Conservation (phyloP, 2,888 invertebrate genomes). For the Zaprionus bogoriensis region DNA sequence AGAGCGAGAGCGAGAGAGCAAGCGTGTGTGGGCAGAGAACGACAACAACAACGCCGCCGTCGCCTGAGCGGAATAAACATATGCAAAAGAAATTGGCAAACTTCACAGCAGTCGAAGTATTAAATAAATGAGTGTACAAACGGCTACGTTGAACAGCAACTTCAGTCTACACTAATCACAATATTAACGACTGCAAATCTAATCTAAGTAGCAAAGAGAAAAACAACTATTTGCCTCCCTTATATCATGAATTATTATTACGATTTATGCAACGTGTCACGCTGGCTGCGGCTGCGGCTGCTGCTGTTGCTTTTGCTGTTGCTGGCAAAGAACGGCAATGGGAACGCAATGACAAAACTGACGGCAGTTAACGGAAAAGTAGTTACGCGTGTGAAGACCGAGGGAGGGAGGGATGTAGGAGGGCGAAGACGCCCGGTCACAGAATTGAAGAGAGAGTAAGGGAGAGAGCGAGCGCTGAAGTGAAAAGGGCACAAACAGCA, state of each 20-base stretch:
- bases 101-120: too few relatives aligned
- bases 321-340: constrained; percentile 48
- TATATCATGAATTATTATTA: constrained; percentile 67
- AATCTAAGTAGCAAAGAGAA: constrained; percentile 43
- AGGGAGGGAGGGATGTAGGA: constrained; percentile 9
- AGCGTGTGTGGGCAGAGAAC: constrained; percentile 14
- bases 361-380: constrained; percentile 68
- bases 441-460: constrained; percentile 25
- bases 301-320: constrained; percentile 8
- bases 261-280: constrained; percentile 80
- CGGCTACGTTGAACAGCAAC: not conserved
- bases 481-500: not conserved
- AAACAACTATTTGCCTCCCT: constrained; percentile 15
- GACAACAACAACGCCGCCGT: constrained; percentile 33
- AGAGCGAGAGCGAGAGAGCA: constrained; percentile 9
- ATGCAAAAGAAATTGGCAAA: constrained; percentile 61
- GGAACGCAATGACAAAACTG: constrained; percentile 68
- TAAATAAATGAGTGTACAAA: constrained; percentile 31
- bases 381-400: constrained; percentile 41
- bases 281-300: constrained; percentile 28
- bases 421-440: constrained; percentile 18
- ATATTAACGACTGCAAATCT: constrained; percentile 38
- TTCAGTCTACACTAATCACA: not conserved
- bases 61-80: constrained; percentile 43
- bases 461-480: constrained; percentile 46